Evolutionary conservation across 1,140 invertebrate genomes (phyloP).

Genomic region (Nephotettix cincticeps): DNA sequence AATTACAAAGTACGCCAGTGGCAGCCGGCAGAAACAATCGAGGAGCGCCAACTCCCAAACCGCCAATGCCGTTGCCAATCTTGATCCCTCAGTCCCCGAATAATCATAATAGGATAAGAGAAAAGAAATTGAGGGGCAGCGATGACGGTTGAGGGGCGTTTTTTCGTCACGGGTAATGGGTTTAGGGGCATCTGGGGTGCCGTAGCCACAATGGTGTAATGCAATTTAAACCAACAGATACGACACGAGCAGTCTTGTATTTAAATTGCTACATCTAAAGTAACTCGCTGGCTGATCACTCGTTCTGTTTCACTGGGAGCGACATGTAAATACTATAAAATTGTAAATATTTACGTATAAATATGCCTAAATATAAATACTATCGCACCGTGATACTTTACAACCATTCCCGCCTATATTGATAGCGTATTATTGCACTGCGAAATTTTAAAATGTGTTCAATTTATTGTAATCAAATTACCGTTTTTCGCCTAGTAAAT

Average conservation of each 20-base stretch:
- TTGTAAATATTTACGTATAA: too few relatives aligned
- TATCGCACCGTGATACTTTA: too few relatives aligned
- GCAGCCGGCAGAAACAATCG: too few relatives aligned
- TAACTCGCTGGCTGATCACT: too few relatives aligned
- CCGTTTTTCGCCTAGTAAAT: too few relatives aligned
- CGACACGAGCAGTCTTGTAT: slow-evolving; percentile 10
- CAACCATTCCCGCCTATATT: too few relatives aligned
- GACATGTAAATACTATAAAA: neutral
- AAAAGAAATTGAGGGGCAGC: slow-evolving; percentile 4
- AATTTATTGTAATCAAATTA: too few relatives aligned
- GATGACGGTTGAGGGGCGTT: neutral
- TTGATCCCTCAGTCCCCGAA: slow-evolving; percentile 20
- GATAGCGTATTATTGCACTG: too few relatives aligned
- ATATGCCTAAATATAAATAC: too few relatives aligned
- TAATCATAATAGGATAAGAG: slow-evolving; percentile 24
- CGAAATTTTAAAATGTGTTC: too few relatives aligned
- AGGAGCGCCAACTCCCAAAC: slow-evolving; percentile 19
- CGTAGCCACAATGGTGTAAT: slow-evolving; percentile 24
- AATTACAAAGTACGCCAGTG: too few relatives aligned
- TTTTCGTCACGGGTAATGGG: slow-evolving; percentile 15
- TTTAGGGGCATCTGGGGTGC: slow-evolving; percentile 12
- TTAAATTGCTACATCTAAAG: slow-evolving; percentile 19
- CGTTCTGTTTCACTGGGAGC: neutral
- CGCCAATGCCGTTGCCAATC: neutral
- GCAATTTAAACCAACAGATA: slow-evolving; percentile 24